These are phyloP conservation scores for Tympanuchus pallidicinctus DNA, from an alignment of 2,113 vertebrate genomes.

Conservation along the genomic window DNA sequence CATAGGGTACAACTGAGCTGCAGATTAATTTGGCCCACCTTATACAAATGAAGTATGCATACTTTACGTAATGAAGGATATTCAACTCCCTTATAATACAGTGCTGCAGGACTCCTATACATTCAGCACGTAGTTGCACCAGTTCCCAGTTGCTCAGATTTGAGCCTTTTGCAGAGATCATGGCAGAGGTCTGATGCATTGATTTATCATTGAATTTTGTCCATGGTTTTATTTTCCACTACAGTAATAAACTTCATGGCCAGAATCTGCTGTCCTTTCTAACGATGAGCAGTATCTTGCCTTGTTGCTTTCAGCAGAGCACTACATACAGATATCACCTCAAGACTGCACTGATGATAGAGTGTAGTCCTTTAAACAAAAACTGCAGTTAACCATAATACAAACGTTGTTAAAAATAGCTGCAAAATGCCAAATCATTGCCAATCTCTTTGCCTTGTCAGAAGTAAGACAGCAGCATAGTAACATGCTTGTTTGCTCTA, in stretches of 20 bases:
- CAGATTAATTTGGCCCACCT: constrained; percentile 15
- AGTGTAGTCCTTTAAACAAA: background rate
- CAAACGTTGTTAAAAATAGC: background rate
- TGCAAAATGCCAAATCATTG: background rate
- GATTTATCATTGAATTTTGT: background rate
- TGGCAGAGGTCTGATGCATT: background rate
- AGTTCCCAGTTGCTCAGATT: background rate
- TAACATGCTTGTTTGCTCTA: background rate
- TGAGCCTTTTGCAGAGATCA: background rate
- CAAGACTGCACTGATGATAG: background rate
- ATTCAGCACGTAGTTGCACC: background rate
- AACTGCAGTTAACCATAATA: background rate
- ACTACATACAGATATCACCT: background rate
- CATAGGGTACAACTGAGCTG: background rate
- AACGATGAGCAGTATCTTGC: background rate
- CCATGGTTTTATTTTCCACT: background rate
- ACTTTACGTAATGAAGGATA: background rate
- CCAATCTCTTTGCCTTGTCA: background rate
- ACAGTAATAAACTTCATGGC: background rate
- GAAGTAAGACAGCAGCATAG: background rate
- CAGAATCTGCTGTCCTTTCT: background rate
- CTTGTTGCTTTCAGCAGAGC: background rate
- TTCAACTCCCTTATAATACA: background rate
- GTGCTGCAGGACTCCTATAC: background rate
- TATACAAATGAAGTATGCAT: background rate